Percentiles rank a stretch among this genome's conserved stretches.
These are phyloP conservation scores for Porites evermanni DNA, from an alignment of 92 coral and sea anemone genomes.

Conservation along the genomic window DNA sequence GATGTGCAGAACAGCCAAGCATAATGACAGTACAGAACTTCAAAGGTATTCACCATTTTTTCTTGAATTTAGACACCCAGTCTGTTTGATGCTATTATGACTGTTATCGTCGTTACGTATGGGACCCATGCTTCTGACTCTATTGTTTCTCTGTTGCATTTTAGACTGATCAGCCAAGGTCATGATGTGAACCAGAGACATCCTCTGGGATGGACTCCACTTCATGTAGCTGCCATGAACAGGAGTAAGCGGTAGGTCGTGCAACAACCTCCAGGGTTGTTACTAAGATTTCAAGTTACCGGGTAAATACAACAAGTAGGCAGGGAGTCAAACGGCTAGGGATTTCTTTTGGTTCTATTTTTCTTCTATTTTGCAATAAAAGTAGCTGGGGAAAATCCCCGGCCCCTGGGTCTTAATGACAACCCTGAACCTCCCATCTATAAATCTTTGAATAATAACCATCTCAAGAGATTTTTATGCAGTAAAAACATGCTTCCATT, in stretches of 20 bases:
- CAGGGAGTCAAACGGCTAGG: no score
- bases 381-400: no score
- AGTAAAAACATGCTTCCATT: no score
- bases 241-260: constrained; percentile 76
- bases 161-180: constrained; percentile 75
- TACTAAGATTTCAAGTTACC: no score
- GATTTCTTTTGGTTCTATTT: no score
- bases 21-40: constrained; percentile 74
- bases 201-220: constrained; percentile 95
- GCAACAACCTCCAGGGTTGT: no score
- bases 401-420: no score
- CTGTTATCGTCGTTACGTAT: not conserved
- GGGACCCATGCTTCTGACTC: not conserved
- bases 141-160: not conserved
- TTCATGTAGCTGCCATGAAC: constrained; percentile 96
- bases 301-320: no score
- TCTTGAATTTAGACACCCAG: not conserved
- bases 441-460: no score
- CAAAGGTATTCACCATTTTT: constrained; percentile 52
- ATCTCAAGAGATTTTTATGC: not conserved
- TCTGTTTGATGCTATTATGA: not conserved
- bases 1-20: constrained; percentile 76
- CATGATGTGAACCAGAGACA: constrained; percentile 87
- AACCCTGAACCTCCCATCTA: no score
- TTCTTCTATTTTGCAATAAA: no score